Percentiles rank a stretch among this genome's conserved stretches.
phyloP scores from a whole-genome alignment of 2,113 vertebrate species.

The Thalassarche chlororhynchos region DNA sequence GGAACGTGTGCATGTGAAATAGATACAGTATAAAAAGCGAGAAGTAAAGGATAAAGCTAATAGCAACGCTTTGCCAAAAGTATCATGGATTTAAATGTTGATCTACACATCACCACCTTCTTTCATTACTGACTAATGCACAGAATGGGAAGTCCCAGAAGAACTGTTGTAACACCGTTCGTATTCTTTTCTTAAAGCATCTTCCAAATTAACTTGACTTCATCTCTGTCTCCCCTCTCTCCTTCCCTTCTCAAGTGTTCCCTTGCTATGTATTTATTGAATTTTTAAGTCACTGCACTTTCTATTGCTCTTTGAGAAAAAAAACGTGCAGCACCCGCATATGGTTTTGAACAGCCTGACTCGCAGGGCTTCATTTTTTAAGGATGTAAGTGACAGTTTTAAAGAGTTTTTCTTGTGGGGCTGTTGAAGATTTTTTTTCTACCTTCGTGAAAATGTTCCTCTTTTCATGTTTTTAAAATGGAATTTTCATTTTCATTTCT shows the following conservation, averaged over 20 bases:
- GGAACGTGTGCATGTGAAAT: not conserved
- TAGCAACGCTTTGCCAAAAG: not conserved
- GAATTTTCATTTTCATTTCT: conserved; percentile 49
- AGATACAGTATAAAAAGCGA: not conserved
- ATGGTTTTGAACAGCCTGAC: not conserved
- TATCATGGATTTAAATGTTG: not conserved
- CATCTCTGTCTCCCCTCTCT: not conserved
- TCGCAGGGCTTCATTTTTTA: not conserved
- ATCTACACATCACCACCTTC: not conserved
- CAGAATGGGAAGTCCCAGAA: not conserved
- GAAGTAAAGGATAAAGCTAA: not conserved
- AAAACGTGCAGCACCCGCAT: not conserved
- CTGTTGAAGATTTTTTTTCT: not conserved
- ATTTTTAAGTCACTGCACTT: conserved; percentile 22
- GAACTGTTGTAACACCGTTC: not conserved
- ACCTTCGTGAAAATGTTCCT: not conserved
- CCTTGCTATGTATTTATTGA: not conserved
- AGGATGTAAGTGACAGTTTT: not conserved
- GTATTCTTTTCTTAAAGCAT: not conserved
- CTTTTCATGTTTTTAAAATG: conserved; percentile 13
- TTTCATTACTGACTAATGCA: not conserved
- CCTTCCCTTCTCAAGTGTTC: not conserved
- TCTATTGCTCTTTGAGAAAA: not conserved
- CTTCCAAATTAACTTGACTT: conserved; percentile 1
- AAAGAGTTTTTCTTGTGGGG: not conserved